These are phyloP conservation scores for Nibea coibor DNA, from an alignment of 2,113 vertebrate species.

Conservation along the genomic window DNA sequence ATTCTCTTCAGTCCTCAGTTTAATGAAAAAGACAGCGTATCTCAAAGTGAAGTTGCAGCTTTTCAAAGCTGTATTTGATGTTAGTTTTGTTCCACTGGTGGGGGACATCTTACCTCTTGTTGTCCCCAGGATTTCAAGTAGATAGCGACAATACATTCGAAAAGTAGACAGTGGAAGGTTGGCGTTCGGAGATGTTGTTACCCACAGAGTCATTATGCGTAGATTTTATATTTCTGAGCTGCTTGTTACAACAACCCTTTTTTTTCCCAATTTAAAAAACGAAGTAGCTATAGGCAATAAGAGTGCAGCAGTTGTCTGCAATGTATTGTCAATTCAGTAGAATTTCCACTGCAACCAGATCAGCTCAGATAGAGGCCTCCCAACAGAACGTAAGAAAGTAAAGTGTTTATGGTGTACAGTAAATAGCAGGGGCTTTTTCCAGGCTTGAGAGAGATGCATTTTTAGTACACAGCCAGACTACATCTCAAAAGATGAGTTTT, in stretches of 20 bases:
- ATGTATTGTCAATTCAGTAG: not conserved
- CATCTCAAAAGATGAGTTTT: not conserved
- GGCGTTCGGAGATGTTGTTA: not conserved
- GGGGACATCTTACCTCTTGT: not conserved
- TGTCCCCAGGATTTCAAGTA: not conserved
- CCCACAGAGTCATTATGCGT: not conserved
- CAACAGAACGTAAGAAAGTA: not conserved
- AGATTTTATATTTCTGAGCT: not conserved
- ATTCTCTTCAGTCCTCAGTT: not conserved
- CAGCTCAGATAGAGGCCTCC: not conserved
- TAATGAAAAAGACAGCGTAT: conserved; percentile 14
- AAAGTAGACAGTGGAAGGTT: not conserved
- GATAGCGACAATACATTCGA: not conserved
- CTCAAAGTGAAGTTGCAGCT: conserved; percentile 18
- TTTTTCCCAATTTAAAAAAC: not conserved
- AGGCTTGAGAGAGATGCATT: not conserved
- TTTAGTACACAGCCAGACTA: not conserved
- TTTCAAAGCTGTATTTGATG: conserved; percentile 40
- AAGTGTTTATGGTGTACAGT: not conserved
- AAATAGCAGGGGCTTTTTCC: not conserved
- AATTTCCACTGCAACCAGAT: not conserved
- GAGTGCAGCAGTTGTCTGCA: not conserved
- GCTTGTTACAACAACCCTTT: not conserved
- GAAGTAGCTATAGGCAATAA: not conserved
- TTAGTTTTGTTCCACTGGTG: not conserved